phyloP scores from a whole-genome alignment of 2,113 vertebrate genomes.

The Natator depressus region DNA sequence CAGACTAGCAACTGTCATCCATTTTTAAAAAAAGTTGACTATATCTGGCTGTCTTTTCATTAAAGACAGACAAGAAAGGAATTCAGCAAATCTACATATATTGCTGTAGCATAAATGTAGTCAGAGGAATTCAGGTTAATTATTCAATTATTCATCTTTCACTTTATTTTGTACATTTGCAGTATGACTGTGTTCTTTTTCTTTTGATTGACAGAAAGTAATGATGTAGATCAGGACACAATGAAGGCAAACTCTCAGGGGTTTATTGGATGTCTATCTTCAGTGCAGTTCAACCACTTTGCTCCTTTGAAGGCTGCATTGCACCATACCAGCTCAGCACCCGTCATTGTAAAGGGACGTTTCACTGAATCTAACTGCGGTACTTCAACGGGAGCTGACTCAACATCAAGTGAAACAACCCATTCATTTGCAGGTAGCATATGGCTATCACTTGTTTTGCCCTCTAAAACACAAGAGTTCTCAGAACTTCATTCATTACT shows the following conservation, averaged over 20 bases:
- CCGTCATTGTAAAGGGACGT: constrained; percentile 80
- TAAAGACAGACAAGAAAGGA: constrained; percentile 26
- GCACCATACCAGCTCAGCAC: constrained; percentile 77
- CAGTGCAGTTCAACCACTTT: constrained; percentile 89
- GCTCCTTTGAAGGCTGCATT: constrained; percentile 91
- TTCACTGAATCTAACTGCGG: constrained; percentile 86
- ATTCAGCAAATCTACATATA: constrained; percentile 29
- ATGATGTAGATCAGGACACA: constrained; percentile 82
- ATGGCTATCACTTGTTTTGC: not conserved
- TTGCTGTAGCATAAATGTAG: constrained; percentile 4
- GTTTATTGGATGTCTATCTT: constrained; percentile 92
- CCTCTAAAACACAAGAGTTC: not conserved
- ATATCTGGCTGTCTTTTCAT: constrained; percentile 16
- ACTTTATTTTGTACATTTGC: not conserved
- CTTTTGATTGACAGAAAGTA: constrained; percentile 73
- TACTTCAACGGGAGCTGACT: constrained; percentile 77
- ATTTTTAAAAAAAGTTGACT: not conserved
- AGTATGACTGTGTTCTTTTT: constrained; percentile 28
- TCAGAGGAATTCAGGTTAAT: constrained; percentile 42
- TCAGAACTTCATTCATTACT: not conserved
- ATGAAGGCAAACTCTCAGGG: constrained; percentile 84
- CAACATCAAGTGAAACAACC: constrained; percentile 84
- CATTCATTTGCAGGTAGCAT: constrained; percentile 88
- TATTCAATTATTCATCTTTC: constrained; percentile 16
- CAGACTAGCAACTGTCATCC: not conserved